These are phyloP conservation scores for Natator depressus DNA, from an alignment of 2,113 vertebrate genomes.

Conservation along the genomic window DNA sequence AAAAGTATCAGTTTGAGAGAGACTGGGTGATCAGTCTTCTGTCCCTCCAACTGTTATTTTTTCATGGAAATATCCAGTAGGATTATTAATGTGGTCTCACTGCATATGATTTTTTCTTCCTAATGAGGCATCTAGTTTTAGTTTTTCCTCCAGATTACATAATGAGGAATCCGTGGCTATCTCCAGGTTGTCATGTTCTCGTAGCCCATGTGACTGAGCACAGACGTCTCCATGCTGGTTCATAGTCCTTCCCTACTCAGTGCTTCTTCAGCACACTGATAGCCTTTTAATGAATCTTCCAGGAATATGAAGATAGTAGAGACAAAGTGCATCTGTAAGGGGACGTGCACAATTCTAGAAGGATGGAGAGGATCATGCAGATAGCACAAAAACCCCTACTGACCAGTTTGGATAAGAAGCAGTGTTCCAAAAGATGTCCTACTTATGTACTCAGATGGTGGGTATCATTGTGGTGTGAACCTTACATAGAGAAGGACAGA, in stretches of 20 bases:
- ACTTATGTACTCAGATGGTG: rapidly evolving
- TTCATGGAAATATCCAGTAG: neutral
- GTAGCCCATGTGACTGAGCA: neutral
- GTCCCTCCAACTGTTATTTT: neutral
- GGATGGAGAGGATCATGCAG: neutral
- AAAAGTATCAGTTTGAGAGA: neutral
- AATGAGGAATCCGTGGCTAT: neutral
- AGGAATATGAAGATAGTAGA: neutral
- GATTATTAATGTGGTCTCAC: neutral
- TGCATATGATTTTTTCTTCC: neutral
- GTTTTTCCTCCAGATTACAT: neutral
- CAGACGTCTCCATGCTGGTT: rapidly evolving
- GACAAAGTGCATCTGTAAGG: neutral
- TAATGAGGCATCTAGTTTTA: neutral
- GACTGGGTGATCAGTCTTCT: neutral
- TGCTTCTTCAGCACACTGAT: neutral
- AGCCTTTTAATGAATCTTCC: neutral
- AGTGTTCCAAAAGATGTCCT: neutral
- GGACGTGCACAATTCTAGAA: neutral
- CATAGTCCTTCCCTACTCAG: neutral
- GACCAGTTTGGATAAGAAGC: neutral
- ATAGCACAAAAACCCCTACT: neutral
- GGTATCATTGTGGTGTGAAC: neutral
- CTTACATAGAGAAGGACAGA: no score
- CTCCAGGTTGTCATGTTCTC: neutral